Evolutionary conservation across 2,113 vertebrate genomes (phyloP).

Genomic region (Centropus bengalensis): DNA sequence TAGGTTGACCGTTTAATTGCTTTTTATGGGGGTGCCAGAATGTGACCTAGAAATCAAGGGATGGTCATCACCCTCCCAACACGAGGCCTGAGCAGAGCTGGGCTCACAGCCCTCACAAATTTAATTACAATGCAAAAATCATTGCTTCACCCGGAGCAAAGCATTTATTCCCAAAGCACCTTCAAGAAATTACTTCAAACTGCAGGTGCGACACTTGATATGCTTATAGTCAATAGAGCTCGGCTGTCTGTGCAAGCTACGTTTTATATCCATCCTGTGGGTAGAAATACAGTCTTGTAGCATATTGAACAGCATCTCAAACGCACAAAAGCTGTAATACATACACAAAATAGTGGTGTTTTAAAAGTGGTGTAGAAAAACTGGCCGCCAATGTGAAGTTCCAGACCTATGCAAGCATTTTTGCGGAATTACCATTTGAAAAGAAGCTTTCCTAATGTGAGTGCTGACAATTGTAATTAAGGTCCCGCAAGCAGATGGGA

Average conservation of each 20-base stretch:
- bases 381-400: neutral
- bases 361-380: conserved; percentile 8
- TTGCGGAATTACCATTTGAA: conserved; percentile 59
- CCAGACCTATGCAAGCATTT: conserved; percentile 48
- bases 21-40: neutral
- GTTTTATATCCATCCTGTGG: neutral
- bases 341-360: neutral
- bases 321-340: neutral
- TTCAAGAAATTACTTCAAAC: neutral
- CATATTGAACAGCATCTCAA: neutral
- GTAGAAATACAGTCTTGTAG: neutral
- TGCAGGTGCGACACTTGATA: neutral
- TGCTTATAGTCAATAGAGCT: neutral
- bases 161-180: neutral
- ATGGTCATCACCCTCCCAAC: neutral
- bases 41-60: neutral
- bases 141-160: neutral
- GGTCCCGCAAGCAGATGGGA: conserved; percentile 27
- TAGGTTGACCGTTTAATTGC: conserved; percentile 13
- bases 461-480: conserved; percentile 60
- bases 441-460: conserved; percentile 43
- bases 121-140: neutral
- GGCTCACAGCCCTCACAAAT: neutral
- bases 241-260: neutral
- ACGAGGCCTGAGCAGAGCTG: neutral